A percentile compares a stretch with the other conserved stretches of the same genome.
These are phyloP conservation scores for Phylloscopus collybita DNA, from an alignment of 2,797 vertebrate species.

Conservation along the genomic window DNA sequence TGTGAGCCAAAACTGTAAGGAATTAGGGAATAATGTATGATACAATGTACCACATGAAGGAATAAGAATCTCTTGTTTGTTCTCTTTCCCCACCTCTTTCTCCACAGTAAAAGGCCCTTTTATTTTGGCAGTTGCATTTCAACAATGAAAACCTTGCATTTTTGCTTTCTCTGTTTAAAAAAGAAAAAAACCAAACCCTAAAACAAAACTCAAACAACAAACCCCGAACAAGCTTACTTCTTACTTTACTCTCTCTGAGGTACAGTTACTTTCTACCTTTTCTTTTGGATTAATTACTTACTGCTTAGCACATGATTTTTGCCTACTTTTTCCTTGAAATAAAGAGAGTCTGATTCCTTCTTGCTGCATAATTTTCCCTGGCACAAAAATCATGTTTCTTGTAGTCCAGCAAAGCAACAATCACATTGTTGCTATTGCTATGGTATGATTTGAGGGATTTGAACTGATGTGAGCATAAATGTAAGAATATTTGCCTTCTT, in stretches of 20 bases:
- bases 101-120: slow-evolving; percentile 35
- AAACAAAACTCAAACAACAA: background rate
- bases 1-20: slow-evolving; percentile 48
- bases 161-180: background rate
- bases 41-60: slow-evolving; percentile 51
- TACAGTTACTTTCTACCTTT: background rate
- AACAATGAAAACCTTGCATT: slow-evolving; percentile 40
- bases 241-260: too few relatives aligned
- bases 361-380: background rate
- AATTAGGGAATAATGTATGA: slow-evolving; percentile 72
- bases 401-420: background rate
- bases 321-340: background rate
- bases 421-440: background rate
- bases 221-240: fast-evolving
- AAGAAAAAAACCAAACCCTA: background rate
- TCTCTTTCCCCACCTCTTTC: background rate
- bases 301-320: background rate
- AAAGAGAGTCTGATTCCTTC: background rate
- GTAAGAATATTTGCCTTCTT: background rate
- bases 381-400: background rate
- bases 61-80: slow-evolving; percentile 22
- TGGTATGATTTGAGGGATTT: background rate
- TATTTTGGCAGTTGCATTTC: slow-evolving; percentile 41
- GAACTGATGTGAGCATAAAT: background rate
- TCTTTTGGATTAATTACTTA: background rate